A percentile compares a stretch with the other conserved stretches of the same genome.
phyloP scores from a whole-genome alignment of 2,113 vertebrate species.

The Paraplagusia blochii region DNA sequence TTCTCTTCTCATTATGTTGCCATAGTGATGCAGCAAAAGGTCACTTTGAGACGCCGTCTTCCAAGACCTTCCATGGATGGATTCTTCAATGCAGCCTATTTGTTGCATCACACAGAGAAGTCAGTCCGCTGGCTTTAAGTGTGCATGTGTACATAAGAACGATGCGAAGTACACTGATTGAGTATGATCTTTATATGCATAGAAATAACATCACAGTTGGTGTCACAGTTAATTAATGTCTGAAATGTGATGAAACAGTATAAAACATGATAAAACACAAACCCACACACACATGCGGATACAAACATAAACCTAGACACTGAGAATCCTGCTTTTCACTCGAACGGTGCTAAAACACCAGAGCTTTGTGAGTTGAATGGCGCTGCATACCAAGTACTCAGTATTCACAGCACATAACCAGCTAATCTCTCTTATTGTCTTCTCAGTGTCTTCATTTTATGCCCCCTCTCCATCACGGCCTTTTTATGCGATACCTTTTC shows the following conservation, averaged over 20 bases:
- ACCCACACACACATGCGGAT: conserved; percentile 12
- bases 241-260: conserved; percentile 41
- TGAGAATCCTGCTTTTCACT: too few relatives aligned
- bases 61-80: conserved; percentile 38
- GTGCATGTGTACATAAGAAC: not conserved
- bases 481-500: conserved; percentile 10
- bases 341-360: too few relatives aligned
- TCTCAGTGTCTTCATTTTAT: conserved; percentile 27
- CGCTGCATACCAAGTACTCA: conserved; percentile 50
- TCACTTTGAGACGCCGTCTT: conserved; percentile 37
- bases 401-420: conserved; percentile 54
- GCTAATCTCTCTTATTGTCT: conserved; percentile 41
- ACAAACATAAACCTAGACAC: conserved; percentile 10
- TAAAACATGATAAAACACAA: conserved; percentile 42
- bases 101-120: not conserved
- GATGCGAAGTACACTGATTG: conserved; percentile 10
- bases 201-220: conserved; percentile 1
- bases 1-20: conserved; percentile 31
- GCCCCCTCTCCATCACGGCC: conserved; percentile 11
- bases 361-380: conserved; percentile 36
- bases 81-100: conserved; percentile 19
- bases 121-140: conserved; percentile 6
- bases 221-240: conserved; percentile 49
- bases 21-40: conserved; percentile 56
- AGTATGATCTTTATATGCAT: conserved; percentile 3